Base-by-base conservation (phyloP, 2,113 vertebrate genomes). In the Serilophus lunatus region DNA sequence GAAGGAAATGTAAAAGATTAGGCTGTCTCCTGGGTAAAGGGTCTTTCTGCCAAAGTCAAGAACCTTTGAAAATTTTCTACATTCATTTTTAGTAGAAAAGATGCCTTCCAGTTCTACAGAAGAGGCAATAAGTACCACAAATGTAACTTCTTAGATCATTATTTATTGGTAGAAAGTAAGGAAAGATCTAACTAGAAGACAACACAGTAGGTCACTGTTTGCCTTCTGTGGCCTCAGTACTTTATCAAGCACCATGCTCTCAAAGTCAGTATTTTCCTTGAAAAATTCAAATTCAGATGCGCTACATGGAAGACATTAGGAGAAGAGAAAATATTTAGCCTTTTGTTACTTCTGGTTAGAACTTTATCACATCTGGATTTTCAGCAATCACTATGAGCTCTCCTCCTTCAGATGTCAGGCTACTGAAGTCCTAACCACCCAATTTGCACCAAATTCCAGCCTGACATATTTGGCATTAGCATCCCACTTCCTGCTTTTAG, bases 1-100 rank as follows among this genome's bases (percentile, higher is more conserved):
- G 91, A 94, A 96, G 72, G 53, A 92, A 93, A 49, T 93, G 97
- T 94, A 89, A 96, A 95, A 96, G 74, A 87, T 86, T 86, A 94
- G 87, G 25, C 26, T 89, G 63, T 91, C 88, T 86, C 70, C 65
- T 92, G 89, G 61, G 92, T 88, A 92, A 89, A 96, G 64, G 40
- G 25, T 59, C 65, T 65, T 82, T 87, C 85, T 88, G 83, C 51
- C 65, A 64, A 86, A 93, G 88, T 78, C 87, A 96, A 76, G 65
- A 97, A 85, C 53, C 38, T 88, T 90, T 75, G 64, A 57, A 90
- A 92, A 75, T 49, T 47, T 24, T 81, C 64, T 64, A 7, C 22
- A 63, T 63, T 91, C 29, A 75, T 71, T 77, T 88, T 47, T 81
- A 42, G 47, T 63, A 47, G 16, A 57, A 82, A 82, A 79, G 5